Conservation (phyloP, 2,797 vertebrate species). For the Neosilurus mollespiculum region DNA sequence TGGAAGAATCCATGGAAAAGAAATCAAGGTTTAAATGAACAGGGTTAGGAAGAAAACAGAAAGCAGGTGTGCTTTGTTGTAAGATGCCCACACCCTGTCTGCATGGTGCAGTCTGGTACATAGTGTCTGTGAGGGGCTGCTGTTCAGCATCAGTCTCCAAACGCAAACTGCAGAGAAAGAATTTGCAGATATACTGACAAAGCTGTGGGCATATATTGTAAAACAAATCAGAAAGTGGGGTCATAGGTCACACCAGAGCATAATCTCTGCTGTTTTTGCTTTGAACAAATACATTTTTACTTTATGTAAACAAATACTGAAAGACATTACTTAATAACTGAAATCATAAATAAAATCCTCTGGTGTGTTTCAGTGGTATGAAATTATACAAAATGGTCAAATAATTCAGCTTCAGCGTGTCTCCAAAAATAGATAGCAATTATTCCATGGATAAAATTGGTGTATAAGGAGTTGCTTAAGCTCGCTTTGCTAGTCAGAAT, state of each 20-base stretch:
- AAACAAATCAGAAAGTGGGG: neutral
- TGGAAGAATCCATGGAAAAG: too few relatives aligned
- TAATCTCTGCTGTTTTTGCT: neutral
- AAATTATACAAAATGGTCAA: neutral
- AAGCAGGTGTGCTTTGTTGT: too few relatives aligned
- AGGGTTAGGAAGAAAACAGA: too few relatives aligned
- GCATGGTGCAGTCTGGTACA: too few relatives aligned
- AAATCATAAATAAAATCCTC: neutral
- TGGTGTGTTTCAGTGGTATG: neutral
- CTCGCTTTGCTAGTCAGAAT: neutral
- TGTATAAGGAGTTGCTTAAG: neutral
- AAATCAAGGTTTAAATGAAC: too few relatives aligned
- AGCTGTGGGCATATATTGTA: neutral
- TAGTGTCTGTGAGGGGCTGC: too few relatives aligned
- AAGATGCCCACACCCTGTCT: too few relatives aligned
- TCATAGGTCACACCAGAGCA: neutral
- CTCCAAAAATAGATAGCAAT: neutral
- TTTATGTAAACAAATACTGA: neutral
- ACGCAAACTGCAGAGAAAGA: neutral
- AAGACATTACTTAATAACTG: neutral
- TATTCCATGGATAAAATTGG: neutral
- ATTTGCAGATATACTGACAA: neutral
- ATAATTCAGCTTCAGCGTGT: neutral
- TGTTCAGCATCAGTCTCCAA: neutral
- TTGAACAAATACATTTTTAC: neutral